Conservation (phyloP, 1,140 invertebrate species). For the Cryptotermes secundus region DNA sequence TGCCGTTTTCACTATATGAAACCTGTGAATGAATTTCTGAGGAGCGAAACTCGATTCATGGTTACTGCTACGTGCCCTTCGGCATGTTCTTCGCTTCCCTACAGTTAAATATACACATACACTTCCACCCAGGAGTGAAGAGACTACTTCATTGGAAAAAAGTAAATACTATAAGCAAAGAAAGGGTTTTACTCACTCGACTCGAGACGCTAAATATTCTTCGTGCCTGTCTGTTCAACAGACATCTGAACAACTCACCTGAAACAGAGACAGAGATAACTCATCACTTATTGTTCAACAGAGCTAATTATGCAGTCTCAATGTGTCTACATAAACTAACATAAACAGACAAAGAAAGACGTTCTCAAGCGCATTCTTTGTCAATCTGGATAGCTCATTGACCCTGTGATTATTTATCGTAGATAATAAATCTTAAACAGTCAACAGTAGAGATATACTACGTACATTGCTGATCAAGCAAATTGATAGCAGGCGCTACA, state of each 20-base stretch:
- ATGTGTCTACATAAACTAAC: background rate
- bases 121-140: background rate
- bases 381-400: no score
- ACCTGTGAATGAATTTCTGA: conserved; percentile 1
- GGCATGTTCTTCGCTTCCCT: background rate
- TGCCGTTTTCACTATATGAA: background rate
- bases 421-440: no score
- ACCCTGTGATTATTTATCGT: no score
- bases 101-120: background rate
- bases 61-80: background rate
- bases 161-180: background rate
- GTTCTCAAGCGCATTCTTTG: no score
- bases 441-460: no score
- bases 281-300: background rate
- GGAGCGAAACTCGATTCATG: background rate
- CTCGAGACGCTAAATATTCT: background rate
- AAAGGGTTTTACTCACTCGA: background rate
- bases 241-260: background rate
- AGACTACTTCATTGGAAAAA: background rate
- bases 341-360: background rate
- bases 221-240: background rate
- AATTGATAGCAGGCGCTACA: no score
- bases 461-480: no score
- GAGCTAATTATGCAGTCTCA: background rate
- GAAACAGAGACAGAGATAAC: background rate